Conservation (phyloP, 2,888 invertebrate genomes). For the Drosophila lacicola region DNA sequence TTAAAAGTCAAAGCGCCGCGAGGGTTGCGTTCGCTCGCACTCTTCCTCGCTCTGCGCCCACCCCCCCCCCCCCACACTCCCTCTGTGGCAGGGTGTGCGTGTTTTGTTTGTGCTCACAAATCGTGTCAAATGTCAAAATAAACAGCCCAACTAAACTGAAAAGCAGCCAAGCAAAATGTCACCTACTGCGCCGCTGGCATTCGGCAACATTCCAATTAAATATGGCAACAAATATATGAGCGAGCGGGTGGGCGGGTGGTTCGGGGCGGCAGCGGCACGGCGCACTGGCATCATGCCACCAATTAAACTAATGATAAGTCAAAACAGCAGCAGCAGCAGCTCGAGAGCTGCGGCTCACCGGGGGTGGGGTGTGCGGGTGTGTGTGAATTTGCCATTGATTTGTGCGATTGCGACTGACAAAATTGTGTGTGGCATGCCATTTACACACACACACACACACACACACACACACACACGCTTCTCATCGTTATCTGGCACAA, state of each 20-base stretch:
- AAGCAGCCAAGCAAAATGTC: slow-evolving; percentile 30
- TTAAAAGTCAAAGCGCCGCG: slow-evolving; percentile 69
- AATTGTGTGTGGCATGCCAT: slow-evolving; percentile 32
- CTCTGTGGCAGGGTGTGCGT: not conserved
- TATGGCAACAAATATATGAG: slow-evolving; percentile 43
- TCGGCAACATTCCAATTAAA: slow-evolving; percentile 74
- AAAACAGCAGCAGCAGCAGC: slow-evolving; percentile 56
- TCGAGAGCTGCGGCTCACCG: not conserved
- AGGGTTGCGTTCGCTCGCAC: slow-evolving; percentile 1
- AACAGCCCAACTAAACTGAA: slow-evolving; percentile 47
- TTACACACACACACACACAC: slow-evolving; percentile 1
- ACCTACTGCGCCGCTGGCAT: slow-evolving; percentile 64
- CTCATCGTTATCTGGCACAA: slow-evolving; percentile 48
- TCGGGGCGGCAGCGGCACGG: slow-evolving; percentile 2
- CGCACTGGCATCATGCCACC: slow-evolving; percentile 78
- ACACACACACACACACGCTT: not conserved
- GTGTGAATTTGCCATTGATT: slow-evolving; percentile 31
- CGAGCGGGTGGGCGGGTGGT: not conserved
- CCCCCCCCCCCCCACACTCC: not conserved
- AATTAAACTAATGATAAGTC: slow-evolving; percentile 84
- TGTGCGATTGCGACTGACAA: slow-evolving; percentile 31
- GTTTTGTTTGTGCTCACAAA: slow-evolving; percentile 61
- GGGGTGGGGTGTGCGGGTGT: not conserved
- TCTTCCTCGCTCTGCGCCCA: not conserved
- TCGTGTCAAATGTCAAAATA: slow-evolving; percentile 81